Base-by-base conservation (phyloP, 1,140 invertebrate species). In the Onthophagus taurus region DNA sequence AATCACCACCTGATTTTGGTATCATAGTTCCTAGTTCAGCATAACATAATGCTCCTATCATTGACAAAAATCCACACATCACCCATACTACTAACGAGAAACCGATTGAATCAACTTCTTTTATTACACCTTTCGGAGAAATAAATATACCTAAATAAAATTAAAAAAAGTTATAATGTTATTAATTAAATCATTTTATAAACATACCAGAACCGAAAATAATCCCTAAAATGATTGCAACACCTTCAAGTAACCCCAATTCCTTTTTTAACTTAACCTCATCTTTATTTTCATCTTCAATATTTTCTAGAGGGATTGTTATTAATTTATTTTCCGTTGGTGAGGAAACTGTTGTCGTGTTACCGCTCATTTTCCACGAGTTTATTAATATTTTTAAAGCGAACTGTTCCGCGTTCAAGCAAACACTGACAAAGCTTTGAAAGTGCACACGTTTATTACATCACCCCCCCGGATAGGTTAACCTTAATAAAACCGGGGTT, bases 41-140 rank as follows among this genome's bases (percentile, higher is more conserved):
- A 66, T 97, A 97, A 58, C 91, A 96, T 7, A 97, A 62, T 0
- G 91, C 89, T 7, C 94, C 94, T 33, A 95, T 76, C 57, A 91
- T 82, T 0, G 87, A 89, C 13, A 93, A 63, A 3, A 88, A 53
- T 6, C 94, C 94, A 59, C 88, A 95, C 0, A 84, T 56, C 0
- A 82, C 68, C 94, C 94, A 97, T 21, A 97, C 77, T n/a, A 88
- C 62, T 3, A 97, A 66, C 0, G 90, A 86, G 16, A 87, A 72
- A 36, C 89, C 89, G 11, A 90, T 79, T 29, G 90, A 92, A 3
- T 89, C 86, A 1, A 89, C 83, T 67, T 93, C 79, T 49, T 76
- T 62, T 5, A 97, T 73, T 4, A 98, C 90, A 50, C 94, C 95
- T 67, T 89, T 92, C 0, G 95, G 95, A 0, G 92, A 92, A 30